Percentiles rank a stretch among this genome's conserved stretches.
These are phyloP conservation scores for Anhinga rufa DNA, from an alignment of 2,113 vertebrate genomes.

Conservation along the genomic window DNA sequence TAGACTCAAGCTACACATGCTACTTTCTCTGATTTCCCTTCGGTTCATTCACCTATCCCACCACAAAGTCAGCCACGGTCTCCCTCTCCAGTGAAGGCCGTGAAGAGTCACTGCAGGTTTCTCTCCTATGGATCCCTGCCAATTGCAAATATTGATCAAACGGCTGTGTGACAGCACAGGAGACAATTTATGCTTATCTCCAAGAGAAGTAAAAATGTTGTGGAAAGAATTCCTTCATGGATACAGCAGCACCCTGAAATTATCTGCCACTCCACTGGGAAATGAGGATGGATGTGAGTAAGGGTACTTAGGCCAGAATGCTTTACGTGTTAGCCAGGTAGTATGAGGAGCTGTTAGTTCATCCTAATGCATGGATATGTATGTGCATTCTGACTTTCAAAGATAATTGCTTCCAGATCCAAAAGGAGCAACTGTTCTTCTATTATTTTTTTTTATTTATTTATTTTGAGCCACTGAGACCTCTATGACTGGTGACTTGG, in stretches of 20 bases:
- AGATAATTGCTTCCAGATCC: conserved; percentile 29
- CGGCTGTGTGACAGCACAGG: not conserved
- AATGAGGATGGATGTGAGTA: not conserved
- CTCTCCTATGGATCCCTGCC: conserved; percentile 1
- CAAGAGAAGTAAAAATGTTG: conserved; percentile 1
- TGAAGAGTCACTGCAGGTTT: conserved; percentile 17
- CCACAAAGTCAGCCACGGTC: not conserved
- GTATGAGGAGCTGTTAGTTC: not conserved
- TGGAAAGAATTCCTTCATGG: not conserved
- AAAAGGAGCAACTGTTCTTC: conserved; percentile 3
- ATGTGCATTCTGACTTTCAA: conserved; percentile 33
- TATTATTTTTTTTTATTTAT: not conserved
- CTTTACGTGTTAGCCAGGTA: not conserved
- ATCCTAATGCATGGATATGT: not conserved
- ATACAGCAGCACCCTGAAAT: not conserved
- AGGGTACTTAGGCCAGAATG: not conserved
- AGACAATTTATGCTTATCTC: conserved; percentile 16
- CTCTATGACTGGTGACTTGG: not conserved
- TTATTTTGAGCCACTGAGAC: conserved; percentile 26
- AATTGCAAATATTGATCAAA: conserved; percentile 35
- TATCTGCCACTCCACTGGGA: not conserved
- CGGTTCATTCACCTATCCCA: not conserved
- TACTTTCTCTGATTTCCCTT: not conserved
- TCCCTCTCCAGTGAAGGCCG: not conserved
- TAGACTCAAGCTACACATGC: not conserved